A percentile compares a stretch with the other conserved stretches of the same genome.
Conservation (phyloP, 2,113 vertebrate genomes). For the Bubo blakistoni region DNA sequence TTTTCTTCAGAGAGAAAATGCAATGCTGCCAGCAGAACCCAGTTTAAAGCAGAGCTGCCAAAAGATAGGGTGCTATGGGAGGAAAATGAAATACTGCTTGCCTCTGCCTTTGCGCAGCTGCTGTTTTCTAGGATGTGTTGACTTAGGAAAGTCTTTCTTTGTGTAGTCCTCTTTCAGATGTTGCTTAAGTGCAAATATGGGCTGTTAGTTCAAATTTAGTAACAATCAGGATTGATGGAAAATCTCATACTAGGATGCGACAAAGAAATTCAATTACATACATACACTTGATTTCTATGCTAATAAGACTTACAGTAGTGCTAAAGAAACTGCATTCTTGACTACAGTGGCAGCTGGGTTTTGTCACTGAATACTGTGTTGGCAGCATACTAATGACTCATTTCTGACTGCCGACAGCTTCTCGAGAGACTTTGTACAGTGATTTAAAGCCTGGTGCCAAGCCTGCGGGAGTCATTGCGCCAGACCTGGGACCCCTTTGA, state of each 20-base stretch:
- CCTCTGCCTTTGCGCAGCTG: constrained; percentile 50
- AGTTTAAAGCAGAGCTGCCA: not conserved
- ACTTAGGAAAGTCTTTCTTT: constrained; percentile 63
- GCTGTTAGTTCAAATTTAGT: constrained; percentile 63
- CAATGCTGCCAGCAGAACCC: not conserved
- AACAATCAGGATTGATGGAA: constrained; percentile 66
- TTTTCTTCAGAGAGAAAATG: not conserved
- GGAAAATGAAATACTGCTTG: constrained; percentile 44
- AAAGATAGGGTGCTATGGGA: not conserved
- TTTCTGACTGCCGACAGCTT: constrained; percentile 65
- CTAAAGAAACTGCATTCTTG: constrained; percentile 59
- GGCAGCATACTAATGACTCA: constrained; percentile 67
- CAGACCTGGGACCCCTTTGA: not conserved
- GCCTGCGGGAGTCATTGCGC: accelerated
- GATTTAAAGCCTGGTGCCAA: constrained; percentile 35
- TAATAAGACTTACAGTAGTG: constrained; percentile 60
- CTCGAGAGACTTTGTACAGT: constrained; percentile 23
- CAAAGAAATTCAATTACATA: constrained; percentile 70
- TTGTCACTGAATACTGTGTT: constrained; percentile 65
- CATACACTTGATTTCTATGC: constrained; percentile 62
- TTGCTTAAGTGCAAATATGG: constrained; percentile 61
- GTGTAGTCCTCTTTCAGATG: constrained; percentile 57
- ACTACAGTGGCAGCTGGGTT: constrained; percentile 62
- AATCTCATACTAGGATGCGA: constrained; percentile 55
- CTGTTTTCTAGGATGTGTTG: constrained; percentile 55